Percentiles rank a stretch among this genome's conserved stretches.
These are phyloP conservation scores for Anas bahamensis DNA, from an alignment of 2,797 vertebrate species.

Conservation along the genomic window DNA sequence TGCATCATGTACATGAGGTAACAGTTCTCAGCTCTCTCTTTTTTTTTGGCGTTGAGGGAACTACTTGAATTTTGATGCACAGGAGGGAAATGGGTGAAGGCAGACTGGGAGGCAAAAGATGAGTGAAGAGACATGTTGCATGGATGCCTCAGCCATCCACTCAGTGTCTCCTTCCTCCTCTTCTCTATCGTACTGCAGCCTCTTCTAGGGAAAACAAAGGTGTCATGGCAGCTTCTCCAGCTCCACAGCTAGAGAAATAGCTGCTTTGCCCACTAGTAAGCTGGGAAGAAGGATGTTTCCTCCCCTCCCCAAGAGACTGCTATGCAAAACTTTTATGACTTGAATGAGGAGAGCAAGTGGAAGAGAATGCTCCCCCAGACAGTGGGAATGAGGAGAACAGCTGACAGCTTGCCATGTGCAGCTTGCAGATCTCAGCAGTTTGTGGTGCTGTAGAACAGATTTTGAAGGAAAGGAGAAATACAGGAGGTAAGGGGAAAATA, in stretches of 20 bases:
- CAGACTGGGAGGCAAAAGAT: neutral
- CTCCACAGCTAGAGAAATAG: neutral
- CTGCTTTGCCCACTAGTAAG: neutral
- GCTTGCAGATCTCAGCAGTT: neutral
- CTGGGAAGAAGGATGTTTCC: neutral
- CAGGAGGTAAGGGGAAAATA: neutral
- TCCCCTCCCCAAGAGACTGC: neutral
- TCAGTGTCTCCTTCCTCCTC: neutral
- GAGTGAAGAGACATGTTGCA: neutral
- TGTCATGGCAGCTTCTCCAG: neutral
- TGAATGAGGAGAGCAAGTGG: slow-evolving; percentile 37
- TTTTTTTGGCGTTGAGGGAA: neutral
- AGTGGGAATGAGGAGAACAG: slow-evolving; percentile 26
- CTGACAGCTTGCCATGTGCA: slow-evolving; percentile 24
- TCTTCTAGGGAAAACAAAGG: neutral
- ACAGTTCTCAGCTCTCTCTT: neutral
- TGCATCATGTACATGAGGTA: neutral
- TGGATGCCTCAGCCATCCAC: neutral
- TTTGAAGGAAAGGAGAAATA: slow-evolving; percentile 33
- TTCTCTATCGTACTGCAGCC: neutral
- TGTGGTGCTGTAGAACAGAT: neutral
- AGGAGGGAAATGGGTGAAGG: neutral
- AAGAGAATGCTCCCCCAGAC: neutral
- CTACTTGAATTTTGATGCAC: neutral
- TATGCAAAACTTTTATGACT: slow-evolving; percentile 22